Base-by-base conservation (phyloP, 2,113 vertebrate genomes). In the Halcyon malimbica region DNA sequence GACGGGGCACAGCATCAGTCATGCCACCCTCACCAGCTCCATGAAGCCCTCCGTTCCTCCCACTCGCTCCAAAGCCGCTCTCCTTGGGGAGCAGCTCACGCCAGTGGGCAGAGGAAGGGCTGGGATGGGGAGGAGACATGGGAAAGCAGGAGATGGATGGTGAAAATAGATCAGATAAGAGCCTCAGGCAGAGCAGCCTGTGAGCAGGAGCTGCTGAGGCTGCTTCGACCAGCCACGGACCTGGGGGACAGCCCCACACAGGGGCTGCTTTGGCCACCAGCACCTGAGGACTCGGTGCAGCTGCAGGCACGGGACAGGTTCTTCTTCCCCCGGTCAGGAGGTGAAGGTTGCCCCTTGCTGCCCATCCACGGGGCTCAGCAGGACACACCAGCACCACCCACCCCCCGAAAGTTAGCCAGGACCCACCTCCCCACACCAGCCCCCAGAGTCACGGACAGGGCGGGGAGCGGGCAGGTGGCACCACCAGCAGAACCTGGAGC, bases 91-190 rank as follows among this genome's bases (percentile, higher is more conserved):
- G 79, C 74, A 0, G 83, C 89, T 90, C 91, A 42, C 5, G 31
- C 75, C 60, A 83, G 51, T 1, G 8, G 31, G 86, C 70, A 82
- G 70, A 67, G 41, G 68, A 75, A 83, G 69, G 89, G 69, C 83
- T 92, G 96, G 94, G 94, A 95, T 10, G 2, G 1, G 84, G 67
- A 80, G 56, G 50, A 76, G 81, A 83, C 68, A 74, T n/a, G 84
- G 79, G 92, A 92, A 92, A 87, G 63, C 64, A 54, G 16, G 69
- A 73, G 63, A 53, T 8, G 20, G 31, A 3, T 41, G 91, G 48
- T 73, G 33, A 85, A 96, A 94, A 96, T 57, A 85, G 74, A 95
- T 83, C 21, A 87, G 75, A 68, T 95, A 93, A 94, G 90, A 92
- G 96, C 85, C 96, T 91, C 2, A 3, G 91, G 64, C 77, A 84